Base-by-base conservation (phyloP, 2,888 invertebrate species). In the Geophilus truncorum region DNA sequence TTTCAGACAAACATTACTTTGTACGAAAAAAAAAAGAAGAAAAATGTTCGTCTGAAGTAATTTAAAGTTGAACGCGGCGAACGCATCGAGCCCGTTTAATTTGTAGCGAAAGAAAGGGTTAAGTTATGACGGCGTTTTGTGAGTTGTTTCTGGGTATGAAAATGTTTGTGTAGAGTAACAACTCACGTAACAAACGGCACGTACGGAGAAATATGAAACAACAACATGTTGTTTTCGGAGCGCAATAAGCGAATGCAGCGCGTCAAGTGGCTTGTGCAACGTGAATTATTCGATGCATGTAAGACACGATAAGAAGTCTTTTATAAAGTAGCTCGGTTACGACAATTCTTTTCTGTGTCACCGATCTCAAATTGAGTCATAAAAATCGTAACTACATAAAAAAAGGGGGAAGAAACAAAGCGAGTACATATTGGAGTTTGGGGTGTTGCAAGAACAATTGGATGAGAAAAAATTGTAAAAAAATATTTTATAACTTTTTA, bases 281-380 rank as follows among this genome's bases (percentile, higher is more conserved):
- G 57, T 62, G 57, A 62, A 62, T 62, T 62, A 62, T 62, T 62
- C 57, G 57, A 62, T 62, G 57, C 57, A 62, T 62, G 57, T 62
- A 62, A 62, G 21, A 62, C 23, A 62, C 57, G 57, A 62, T 62
- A 62, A 62, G 57, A 62, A 62, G 57, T 9, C 21, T 62, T 62
- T 62, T 62, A 62, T 21, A 62, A 62, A 62, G 9, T 62, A 62
- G 18, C 18, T 23, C 57, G 6, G 57, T 23, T 23, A 62, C 57
- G 57, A 62, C 57, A 10, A 62, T 62, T 62, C 21, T 3, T 62
- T 62, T 62, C 57, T 62, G 21, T 62, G 57, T 62, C 57, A 62
- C 57, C 57, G 57, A 62, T 62, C 57, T 23, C 57, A 62, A 62
- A 62, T 62, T 62, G 57, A 62, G 57, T 23, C 57, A 62, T 62